Base-by-base conservation (phyloP, 2,113 vertebrate species). In the Strigops habroptila region DNA sequence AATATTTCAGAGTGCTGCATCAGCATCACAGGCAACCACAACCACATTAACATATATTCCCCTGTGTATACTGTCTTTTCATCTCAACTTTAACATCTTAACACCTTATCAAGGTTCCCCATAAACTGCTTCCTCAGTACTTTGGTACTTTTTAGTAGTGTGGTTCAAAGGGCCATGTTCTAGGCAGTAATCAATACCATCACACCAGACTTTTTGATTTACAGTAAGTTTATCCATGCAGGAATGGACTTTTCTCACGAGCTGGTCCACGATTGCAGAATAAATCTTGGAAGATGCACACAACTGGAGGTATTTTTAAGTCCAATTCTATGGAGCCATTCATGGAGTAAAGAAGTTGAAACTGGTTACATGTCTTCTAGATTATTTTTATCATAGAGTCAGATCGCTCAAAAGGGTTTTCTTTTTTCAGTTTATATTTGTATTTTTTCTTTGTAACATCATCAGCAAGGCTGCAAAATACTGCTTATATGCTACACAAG, bases 301-400 rank as follows among this genome's bases (percentile, higher is more conserved):
- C 19, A 89, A 25, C 5, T 81, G 37, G 30, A 70, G n/a, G 19
- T 67, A 59, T 43, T 59, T 31, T 65, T n/a, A 63, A 64, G 10
- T 53, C 21, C 13, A 71, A 8, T 18, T 28, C 10, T 64, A 0
- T 57, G 18, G 27, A 94, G 21, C 19, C 8, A 43, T 43, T 85
- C 30, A 33, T 14, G 22, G 19, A 82, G 16, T 51, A 79, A 78
- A 59, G 43, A 76, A 60, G 25, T 46, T 75, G 43, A 68, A 86
- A 68, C 8, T 51, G 12, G 16, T 7, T 68, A 31, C 0, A 0
- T 65, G 19, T 52, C 7, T 88, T 17, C 22, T 8, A 59, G 22
- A 65, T 57, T 14, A 57, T 9, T 70, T 85, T 79, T 49, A 43
- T 44, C 10, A 49, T 4, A 60, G 27, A 30, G 10, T 44, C 31